Percentiles rank a stretch among this genome's conserved stretches.
These are phyloP conservation scores for Noctua fimbriata DNA, from an alignment of 2,888 invertebrate species.

Conservation along the genomic window DNA sequence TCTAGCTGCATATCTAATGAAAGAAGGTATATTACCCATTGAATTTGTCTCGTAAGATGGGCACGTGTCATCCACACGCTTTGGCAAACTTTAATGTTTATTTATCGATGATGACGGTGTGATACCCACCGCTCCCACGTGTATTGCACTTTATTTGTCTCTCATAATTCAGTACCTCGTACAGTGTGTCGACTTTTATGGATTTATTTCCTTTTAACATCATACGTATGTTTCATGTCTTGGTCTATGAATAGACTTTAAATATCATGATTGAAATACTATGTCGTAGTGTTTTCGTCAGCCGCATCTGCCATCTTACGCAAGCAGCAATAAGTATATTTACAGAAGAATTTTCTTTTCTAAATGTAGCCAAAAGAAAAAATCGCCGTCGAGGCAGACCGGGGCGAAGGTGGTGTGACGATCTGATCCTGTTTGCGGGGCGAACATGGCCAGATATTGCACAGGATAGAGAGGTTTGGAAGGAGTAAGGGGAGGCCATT, in stretches of 20 bases:
- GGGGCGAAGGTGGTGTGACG: too few species aligned
- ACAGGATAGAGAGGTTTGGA: too few species aligned
- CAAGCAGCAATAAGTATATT: background rate
- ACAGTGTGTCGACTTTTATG: slow-evolving; percentile 50
- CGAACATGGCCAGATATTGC: too few species aligned
- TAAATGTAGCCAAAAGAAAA: background rate
- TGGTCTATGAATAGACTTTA: slow-evolving; percentile 22
- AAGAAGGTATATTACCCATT: slow-evolving; percentile 9
- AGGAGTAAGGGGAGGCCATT: too few species aligned
- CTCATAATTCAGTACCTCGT: slow-evolving; percentile 27
- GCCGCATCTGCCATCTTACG: background rate
- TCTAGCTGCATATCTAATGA: slow-evolving; percentile 5
- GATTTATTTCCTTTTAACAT: slow-evolving; percentile 51
- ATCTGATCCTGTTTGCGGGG: too few species aligned
- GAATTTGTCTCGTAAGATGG: slow-evolving; percentile 22
- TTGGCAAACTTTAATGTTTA: slow-evolving; percentile 79
- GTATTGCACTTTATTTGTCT: slow-evolving; percentile 43
- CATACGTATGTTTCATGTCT: slow-evolving; percentile 36
- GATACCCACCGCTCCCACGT: slow-evolving; percentile 68
- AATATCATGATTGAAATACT: background rate
- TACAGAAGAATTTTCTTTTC: background rate
- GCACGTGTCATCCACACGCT: slow-evolving; percentile 71
- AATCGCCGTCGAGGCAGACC: too few species aligned
- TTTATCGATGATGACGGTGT: slow-evolving; percentile 70
- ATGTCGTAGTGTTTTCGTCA: background rate